Conservation (phyloP, 2,113 vertebrate genomes). For the Nibea coibor region DNA sequence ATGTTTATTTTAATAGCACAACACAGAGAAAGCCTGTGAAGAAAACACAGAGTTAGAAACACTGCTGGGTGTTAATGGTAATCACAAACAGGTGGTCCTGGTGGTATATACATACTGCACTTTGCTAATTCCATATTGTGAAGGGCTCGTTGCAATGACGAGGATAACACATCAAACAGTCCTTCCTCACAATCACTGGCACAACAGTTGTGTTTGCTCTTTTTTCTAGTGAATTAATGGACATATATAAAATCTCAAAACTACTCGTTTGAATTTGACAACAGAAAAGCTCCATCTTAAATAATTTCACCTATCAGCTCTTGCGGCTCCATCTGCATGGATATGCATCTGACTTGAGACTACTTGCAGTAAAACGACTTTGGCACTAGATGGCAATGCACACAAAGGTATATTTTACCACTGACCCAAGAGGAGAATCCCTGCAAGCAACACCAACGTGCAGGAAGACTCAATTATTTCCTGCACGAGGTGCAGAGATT, state of each 20-base stretch:
- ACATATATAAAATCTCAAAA: neutral
- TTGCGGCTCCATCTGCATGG: neutral
- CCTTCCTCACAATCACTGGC: neutral
- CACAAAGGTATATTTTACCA: neutral
- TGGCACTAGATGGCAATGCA: constrained; percentile 70
- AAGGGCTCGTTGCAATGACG: neutral
- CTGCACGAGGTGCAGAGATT: neutral
- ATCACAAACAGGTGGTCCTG: no score
- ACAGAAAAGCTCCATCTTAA: no score
- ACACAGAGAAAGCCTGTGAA: no score
- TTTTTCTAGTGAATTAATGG: neutral
- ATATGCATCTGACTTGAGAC: fast-evolving
- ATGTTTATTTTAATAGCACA: neutral
- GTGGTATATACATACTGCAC: no score
- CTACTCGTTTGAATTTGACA: neutral
- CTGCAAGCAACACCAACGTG: neutral
- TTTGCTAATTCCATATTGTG: no score
- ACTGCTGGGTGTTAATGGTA: no score
- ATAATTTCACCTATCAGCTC: neutral
- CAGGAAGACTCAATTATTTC: neutral
- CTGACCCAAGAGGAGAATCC: neutral
- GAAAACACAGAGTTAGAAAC: no score
- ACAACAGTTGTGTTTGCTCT: neutral
- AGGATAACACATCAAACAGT: neutral
- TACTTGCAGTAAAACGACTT: constrained; percentile 36